phyloP scores from a whole-genome alignment of 2,113 vertebrate species.

The Daboia siamensis region DNA sequence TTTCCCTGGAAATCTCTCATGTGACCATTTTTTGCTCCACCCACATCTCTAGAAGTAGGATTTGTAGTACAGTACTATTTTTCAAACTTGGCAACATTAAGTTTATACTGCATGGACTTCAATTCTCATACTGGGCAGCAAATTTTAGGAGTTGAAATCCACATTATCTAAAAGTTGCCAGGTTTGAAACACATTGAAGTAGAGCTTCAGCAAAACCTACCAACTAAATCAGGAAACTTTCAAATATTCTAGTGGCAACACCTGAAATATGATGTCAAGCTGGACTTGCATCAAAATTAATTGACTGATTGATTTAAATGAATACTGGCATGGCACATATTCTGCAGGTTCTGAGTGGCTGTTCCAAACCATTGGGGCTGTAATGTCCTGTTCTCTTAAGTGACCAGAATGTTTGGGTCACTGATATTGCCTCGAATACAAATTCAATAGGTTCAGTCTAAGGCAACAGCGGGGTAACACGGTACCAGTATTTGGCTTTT shows the following conservation, averaged over 20 bases:
- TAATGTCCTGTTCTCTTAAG: not conserved
- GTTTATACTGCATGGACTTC: not conserved
- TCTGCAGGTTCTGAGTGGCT: not conserved
- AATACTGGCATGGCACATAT: not conserved
- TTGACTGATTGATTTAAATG: not conserved
- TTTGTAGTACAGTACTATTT: not conserved
- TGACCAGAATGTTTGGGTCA: not conserved
- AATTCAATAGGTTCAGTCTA: not conserved
- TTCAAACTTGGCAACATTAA: not conserved
- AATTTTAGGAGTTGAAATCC: not conserved
- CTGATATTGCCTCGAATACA: not conserved
- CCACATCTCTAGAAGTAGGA: not conserved
- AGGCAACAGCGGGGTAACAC: not conserved
- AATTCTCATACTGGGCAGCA: not conserved
- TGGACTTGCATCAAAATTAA: not conserved
- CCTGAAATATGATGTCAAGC: not conserved
- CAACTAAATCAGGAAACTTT: not conserved
- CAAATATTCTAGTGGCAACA: not conserved
- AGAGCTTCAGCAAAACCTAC: not conserved
- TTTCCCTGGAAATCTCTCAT: not conserved
- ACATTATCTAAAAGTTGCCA: not conserved
- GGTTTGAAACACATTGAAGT: not conserved
- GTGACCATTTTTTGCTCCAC: not conserved
- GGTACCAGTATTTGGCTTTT: not conserved
- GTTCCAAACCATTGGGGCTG: not conserved